phyloP scores from a whole-genome alignment of 2,797 vertebrate species.

The Chromobotia macracanthus region DNA sequence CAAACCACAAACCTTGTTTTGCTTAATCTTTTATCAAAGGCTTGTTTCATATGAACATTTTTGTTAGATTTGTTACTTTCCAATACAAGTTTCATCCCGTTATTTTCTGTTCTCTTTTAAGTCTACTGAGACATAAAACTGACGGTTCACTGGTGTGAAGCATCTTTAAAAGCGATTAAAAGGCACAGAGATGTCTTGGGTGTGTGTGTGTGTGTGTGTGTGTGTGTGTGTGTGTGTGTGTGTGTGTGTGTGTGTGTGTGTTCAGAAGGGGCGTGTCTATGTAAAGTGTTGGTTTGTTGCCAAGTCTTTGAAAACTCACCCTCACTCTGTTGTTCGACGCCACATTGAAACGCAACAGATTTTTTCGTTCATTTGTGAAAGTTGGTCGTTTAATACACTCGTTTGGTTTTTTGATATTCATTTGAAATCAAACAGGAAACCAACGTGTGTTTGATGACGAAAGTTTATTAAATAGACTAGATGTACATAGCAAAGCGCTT shows the following conservation, averaged over 20 bases:
- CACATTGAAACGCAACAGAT: not conserved
- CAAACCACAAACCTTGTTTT: no score
- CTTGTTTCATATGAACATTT: not conserved
- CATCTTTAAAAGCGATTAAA: slow-evolving; percentile 46
- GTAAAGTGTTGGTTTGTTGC: slow-evolving; percentile 29
- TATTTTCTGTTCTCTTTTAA: slow-evolving; percentile 6
- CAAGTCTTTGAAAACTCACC: slow-evolving; percentile 19
- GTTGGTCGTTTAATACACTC: not conserved
- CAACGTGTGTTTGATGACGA: not conserved
- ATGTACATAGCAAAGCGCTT: not conserved
- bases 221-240: not conserved
- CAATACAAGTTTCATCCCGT: not conserved
- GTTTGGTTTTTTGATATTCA: not conserved
- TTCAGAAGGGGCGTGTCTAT: slow-evolving; percentile 26
- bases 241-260: not conserved
- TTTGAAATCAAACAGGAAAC: no score
- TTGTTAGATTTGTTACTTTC: not conserved
- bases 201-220: not conserved
- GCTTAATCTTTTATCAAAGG: no score
- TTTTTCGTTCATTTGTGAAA: slow-evolving; percentile 41
- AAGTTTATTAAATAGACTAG: not conserved
- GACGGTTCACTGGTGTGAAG: slow-evolving; percentile 14
- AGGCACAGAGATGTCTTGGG: slow-evolving; percentile 35
- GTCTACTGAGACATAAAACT: slow-evolving; percentile 37
- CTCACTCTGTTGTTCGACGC: not conserved